These are phyloP conservation scores for Salvelinus alpinus DNA, from an alignment of 2,113 vertebrate species.

Conservation along the genomic window DNA sequence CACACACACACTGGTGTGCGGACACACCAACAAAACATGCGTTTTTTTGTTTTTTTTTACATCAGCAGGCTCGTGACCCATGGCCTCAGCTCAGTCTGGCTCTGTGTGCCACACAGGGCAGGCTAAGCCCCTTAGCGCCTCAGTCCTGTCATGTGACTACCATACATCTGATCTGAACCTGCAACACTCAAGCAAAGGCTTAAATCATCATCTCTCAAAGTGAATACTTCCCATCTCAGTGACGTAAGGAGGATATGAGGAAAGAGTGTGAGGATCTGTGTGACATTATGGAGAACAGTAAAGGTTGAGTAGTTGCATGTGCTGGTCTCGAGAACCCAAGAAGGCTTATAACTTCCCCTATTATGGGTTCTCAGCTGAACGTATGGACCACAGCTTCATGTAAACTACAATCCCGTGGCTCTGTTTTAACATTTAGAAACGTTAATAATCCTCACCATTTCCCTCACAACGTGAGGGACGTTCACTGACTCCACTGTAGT, in stretches of 20 bases:
- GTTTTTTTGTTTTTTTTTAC: conserved; percentile 41
- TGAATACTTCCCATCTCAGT: neutral
- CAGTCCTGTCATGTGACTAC: conserved; percentile 61
- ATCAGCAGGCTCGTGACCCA: conserved; percentile 44
- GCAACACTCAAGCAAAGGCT: conserved; percentile 10
- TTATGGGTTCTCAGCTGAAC: no score
- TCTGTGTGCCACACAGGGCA: conserved; percentile 45
- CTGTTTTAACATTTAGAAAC: no score
- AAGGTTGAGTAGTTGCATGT: neutral
- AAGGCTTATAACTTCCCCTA: no score
- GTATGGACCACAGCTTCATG: no score
- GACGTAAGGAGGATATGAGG: neutral
- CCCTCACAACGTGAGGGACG: no score
- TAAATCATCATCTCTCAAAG: neutral
- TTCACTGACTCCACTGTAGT: no score
- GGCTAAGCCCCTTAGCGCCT: conserved; percentile 66
- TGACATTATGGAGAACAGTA: neutral
- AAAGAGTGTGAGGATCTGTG: neutral
- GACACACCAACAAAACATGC: neutral
- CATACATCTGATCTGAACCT: conserved; percentile 31
- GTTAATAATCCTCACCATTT: no score
- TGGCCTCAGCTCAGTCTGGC: conserved; percentile 46
- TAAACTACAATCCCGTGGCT: no score
- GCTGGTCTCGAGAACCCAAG: no score
- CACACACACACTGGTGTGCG: conserved; percentile 17